Evolutionary conservation across 1,140 invertebrate genomes (phyloP).

Genomic region (Drosophila neocordata): DNA sequence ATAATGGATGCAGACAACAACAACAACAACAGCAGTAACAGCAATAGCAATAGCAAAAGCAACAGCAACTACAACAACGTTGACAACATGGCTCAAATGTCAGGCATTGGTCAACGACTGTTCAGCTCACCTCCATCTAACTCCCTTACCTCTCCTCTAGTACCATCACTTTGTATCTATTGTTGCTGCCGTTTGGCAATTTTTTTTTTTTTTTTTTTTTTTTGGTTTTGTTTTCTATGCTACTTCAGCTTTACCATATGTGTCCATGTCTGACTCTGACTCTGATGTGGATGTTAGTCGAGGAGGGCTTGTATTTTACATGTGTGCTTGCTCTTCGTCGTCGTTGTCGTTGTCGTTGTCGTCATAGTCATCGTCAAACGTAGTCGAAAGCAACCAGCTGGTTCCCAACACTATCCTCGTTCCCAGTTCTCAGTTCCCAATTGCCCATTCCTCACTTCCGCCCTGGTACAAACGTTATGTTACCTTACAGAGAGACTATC

Average conservation of each 20-base stretch:
- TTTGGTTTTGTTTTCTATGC: conserved; percentile 29
- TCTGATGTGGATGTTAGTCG: conserved; percentile 59
- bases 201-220: conserved; percentile 37
- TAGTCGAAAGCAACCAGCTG: conserved; percentile 2
- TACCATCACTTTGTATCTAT: conserved; percentile 32
- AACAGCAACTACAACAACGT: conserved; percentile 49
- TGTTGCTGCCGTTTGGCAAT: conserved; percentile 26
- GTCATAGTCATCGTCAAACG: conserved; percentile 14
- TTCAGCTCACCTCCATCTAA: conserved; percentile 17
- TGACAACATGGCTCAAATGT: conserved; percentile 79
- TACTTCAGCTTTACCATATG: conserved; percentile 47
- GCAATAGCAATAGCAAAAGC: conserved; percentile 53
- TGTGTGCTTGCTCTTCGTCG: conserved; percentile 41
- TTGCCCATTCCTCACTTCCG: background rate
- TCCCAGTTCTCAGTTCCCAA: background rate
- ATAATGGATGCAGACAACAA: conserved; percentile 71
- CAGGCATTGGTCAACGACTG: conserved; percentile 75
- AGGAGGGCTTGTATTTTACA: conserved; percentile 60
- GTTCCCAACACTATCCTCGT: background rate
- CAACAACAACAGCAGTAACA: conserved; percentile 40
- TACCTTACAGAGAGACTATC: too few relatives aligned
- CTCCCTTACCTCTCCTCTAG: background rate
- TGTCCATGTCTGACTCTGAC: conserved; percentile 36
- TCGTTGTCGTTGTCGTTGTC: conserved; percentile 11
- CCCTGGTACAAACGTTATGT: background rate